Base-by-base conservation (phyloP, 2,113 vertebrate species). In the Aleadryas rufinucha region DNA sequence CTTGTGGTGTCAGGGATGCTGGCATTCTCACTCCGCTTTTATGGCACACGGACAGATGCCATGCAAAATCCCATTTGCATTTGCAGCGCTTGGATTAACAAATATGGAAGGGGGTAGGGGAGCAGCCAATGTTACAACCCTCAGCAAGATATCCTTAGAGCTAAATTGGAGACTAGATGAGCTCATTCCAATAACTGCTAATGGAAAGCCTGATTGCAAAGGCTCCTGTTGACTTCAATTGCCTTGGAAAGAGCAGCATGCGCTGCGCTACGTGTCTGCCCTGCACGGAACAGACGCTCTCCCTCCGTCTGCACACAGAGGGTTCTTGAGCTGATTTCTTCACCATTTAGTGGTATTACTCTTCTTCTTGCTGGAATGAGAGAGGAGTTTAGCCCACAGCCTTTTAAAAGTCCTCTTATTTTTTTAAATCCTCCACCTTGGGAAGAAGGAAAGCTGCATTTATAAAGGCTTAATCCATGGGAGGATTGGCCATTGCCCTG, bases 121-220 rank as follows among this genome's bases (percentile, higher is more conserved):
- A 93, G 35, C 68, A 94, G 91, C 42, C 83, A 37, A 15, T 56
- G 56, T 89, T 84, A 79, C 69, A 93, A 53, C 87, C 71, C 77
- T 84, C 89, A 4, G 84, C 89, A 84, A 88, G 76, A 84, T 74
- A 79, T 95, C 91, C 80, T 83, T 72, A 92, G 89, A 94, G 85
- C 84, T 92, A 92, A 96, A 96, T 57, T 91, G 66, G 91, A 90
- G 90, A 18, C 4, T 39, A 44, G 93, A 91, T 96, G 95, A 94
- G 93, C 90, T 96, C 86, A 94, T 96, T 95, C 92, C 90, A 87
- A 66, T 71, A 94, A 84, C 47, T 70, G 78, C 84, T 92, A 84
- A 88, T 84, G 87, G 91, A 85, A 88, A 95, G 68, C 56, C 84
- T 92, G 83, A 91, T 89, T 88, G 90, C 88, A 93, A 74, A 89